Conservation (phyloP, 2,888 invertebrate species). For the Exocentrus adspersus region DNA sequence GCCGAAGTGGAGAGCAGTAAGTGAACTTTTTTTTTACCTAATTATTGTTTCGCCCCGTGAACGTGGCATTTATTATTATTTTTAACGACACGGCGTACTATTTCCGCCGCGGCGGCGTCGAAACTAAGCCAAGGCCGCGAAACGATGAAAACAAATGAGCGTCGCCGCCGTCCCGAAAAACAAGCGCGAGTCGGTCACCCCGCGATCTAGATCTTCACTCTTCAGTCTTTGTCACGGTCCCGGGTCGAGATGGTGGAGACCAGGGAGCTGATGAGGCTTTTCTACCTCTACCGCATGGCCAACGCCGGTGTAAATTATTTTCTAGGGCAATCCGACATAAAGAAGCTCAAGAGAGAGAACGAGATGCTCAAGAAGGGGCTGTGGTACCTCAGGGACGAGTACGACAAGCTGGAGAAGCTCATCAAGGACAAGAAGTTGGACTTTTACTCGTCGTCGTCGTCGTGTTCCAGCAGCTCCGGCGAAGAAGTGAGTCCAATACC, state of each 20-base stretch:
- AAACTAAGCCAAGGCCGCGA: slow-evolving; percentile 18
- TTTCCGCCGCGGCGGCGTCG: slow-evolving; percentile 1
- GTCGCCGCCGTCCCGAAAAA: slow-evolving; percentile 4
- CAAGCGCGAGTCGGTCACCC: too few species aligned
- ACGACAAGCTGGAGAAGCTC: slow-evolving; percentile 85
- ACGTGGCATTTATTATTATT: too few species aligned
- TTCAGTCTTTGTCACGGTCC: too few species aligned
- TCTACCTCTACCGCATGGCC: slow-evolving; percentile 11
- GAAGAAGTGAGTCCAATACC: slow-evolving; percentile 39
- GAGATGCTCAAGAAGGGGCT: slow-evolving; percentile 88
- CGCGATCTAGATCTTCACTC: too few species aligned
- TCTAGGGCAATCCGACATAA: slow-evolving; percentile 88
- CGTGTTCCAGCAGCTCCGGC: slow-evolving; percentile 65
- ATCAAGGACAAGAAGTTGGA: slow-evolving; percentile 69
- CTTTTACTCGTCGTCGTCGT: slow-evolving; percentile 63
- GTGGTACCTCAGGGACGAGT: slow-evolving; percentile 87
- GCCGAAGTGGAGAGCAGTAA: slow-evolving; percentile 91
- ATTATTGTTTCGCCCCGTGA: too few species aligned
- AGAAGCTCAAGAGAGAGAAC: slow-evolving; percentile 87
- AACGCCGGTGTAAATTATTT: slow-evolving; percentile 34
- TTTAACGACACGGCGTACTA: too few species aligned
- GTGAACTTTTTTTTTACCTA: too few species aligned
- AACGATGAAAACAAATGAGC: not conserved
- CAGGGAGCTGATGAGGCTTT: not conserved
- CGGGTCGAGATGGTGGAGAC: slow-evolving; percentile 7